phyloP scores from a whole-genome alignment of 2,113 vertebrate genomes.

The Cyanistes caeruleus region DNA sequence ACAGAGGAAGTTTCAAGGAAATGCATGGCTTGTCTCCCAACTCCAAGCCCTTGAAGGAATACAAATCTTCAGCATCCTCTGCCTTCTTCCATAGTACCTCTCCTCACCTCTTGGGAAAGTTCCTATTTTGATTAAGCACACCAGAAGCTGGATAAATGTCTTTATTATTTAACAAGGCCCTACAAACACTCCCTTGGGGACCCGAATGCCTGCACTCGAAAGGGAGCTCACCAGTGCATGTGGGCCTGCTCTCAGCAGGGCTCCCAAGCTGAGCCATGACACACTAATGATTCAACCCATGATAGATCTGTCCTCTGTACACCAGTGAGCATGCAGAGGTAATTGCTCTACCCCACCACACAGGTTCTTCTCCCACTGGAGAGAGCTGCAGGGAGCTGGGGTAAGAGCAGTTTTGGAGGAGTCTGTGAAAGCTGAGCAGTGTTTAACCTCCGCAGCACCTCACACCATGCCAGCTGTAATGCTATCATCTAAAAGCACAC shows the following conservation, averaged over 20 bases:
- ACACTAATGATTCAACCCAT: not conserved
- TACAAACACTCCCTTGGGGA: not conserved
- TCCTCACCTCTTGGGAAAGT: not conserved
- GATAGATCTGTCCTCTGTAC: not conserved
- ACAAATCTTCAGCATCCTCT: not conserved
- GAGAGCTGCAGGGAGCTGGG: not conserved
- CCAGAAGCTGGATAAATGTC: not conserved
- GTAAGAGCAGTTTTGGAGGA: not conserved
- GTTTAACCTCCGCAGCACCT: not conserved
- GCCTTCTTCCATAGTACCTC: not conserved
- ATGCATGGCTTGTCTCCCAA: not conserved
- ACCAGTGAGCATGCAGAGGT: not conserved
- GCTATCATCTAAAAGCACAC: not conserved
- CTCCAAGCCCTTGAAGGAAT: not conserved
- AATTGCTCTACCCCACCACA: conserved; percentile 34
- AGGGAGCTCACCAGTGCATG: not conserved
- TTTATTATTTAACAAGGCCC: conserved; percentile 4
- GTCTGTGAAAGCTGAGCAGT: not conserved
- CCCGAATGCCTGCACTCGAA: not conserved
- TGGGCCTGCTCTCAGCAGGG: not conserved
- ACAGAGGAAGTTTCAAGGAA: not conserved
- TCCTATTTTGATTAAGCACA: conserved; percentile 12
- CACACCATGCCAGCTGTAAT: not conserved
- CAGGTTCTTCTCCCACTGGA: not conserved
- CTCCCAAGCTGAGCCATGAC: not conserved